Base-by-base conservation (phyloP, 2,113 vertebrate species). In the Anhinga anhinga region DNA sequence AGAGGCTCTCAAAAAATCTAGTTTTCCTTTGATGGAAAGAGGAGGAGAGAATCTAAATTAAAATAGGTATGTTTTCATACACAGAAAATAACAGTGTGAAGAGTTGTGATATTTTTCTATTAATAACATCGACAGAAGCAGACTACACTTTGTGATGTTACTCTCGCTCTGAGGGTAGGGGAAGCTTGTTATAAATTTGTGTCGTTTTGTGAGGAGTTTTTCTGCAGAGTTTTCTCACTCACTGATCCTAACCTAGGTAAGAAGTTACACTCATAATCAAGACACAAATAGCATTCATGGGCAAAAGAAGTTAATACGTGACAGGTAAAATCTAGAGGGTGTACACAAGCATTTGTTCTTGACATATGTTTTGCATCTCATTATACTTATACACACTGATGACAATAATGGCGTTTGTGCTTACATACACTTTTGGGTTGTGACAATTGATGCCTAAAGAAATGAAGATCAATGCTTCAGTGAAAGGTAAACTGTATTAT, bases 21-120 rank as follows among this genome's bases (percentile, higher is more conserved):
- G 22, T 73, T 81, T 87, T 77, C 38, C 36, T 92, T 78, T 93
- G 82, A 91, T 72, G 30, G 27, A 76, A 79, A 59, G 67, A 82
- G 32, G n/a, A 84, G 47, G 34, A 94, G 58, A 92, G 69, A 89
- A 95, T 73, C 71, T 62, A 82, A 89, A 96, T 82, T 92, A 82
- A 88, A 93, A 72, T 4, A 84, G 25, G 7, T 56, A 52, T 26
- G 47, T 82, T 87, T 92, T 63, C 53, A 44, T 69, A 58, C 50
- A 91, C 34, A 91, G 66, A 70, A 70, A 49, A 62, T 22, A 85
- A 82, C 5, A 71, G 36, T 22, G 17, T 82, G 58, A 95, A 89
- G 32, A 80, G 53, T 5, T 85, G 66, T 30, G 59, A 22, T 56
- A 67, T 58, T 86, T 82, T 65, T 44, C 80, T 66, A 2, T 47